Evolutionary conservation across 2,797 vertebrate genomes (phyloP).

Genomic region (Pipistrellus nathusii): DNA sequence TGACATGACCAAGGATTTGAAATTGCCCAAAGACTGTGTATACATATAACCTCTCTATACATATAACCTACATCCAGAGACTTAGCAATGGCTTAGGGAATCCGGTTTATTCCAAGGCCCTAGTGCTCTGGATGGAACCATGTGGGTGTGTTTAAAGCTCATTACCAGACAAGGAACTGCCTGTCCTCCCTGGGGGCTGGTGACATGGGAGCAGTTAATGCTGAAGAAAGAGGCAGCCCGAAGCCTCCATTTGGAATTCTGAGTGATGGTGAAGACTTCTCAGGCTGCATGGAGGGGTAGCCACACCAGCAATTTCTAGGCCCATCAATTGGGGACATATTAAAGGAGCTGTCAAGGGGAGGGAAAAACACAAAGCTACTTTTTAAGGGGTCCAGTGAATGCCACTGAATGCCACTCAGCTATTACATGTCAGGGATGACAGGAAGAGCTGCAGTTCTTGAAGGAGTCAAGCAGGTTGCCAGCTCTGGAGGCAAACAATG

Average conservation of each 20-base stretch:
- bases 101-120: neutral
- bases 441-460: neutral
- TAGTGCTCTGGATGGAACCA: neutral
- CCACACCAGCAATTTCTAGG: neutral
- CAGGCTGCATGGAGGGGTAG: fast-evolving
- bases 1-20: neutral
- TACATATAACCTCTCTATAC: neutral
- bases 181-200: neutral
- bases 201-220: neutral
- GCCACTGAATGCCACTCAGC: neutral
- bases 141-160: neutral
- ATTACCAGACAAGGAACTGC: neutral
- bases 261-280: neutral
- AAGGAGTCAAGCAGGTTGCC: neutral
- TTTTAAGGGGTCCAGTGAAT: neutral
- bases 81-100: neutral
- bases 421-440: neutral
- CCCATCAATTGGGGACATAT: neutral
- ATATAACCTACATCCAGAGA: neutral
- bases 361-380: neutral
- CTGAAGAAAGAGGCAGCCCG: neutral
- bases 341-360: neutral
- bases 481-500: neutral
- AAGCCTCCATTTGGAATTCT: neutral
- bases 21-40: neutral